Percentiles rank a stretch among this genome's conserved stretches.
Conservation (phyloP, 2,113 vertebrate species). For the Otis tarda region DNA sequence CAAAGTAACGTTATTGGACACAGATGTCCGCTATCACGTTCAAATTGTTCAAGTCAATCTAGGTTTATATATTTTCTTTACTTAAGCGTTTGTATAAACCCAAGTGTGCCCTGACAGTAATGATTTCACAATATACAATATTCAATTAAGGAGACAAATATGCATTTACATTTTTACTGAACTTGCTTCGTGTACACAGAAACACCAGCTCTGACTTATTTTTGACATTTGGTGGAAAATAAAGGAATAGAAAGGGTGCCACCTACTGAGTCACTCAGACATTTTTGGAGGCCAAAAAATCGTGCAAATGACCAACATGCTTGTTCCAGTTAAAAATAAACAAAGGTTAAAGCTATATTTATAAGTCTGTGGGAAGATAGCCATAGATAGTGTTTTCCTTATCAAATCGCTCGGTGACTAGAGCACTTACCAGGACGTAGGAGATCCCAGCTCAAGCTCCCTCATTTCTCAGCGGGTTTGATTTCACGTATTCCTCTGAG, state of each 20-base stretch:
- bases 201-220: not conserved
- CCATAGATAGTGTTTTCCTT: not conserved
- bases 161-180: conserved; percentile 71
- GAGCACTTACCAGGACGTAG: not conserved
- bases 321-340: not conserved
- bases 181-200: not conserved
- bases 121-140: conserved; percentile 76
- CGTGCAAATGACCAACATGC: not conserved
- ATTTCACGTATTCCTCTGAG: not conserved
- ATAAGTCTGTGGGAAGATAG: not conserved
- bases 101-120: conserved; percentile 77
- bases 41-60: conserved; percentile 76
- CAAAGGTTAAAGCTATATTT: not conserved
- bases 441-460: not conserved
- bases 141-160: conserved; percentile 75
- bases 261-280: conserved; percentile 61
- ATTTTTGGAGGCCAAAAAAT: not conserved
- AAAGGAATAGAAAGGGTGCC: conserved; percentile 69
- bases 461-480: not conserved
- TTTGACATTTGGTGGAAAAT: conserved; percentile 16
- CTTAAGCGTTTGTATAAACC: conserved; percentile 63
- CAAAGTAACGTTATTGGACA: conserved; percentile 77
- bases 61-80: conserved; percentile 75
- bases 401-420: not conserved
- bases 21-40: conserved; percentile 80